Conservation (phyloP, 2,797 vertebrate genomes). For the Pseudocheirus occidentalis region DNA sequence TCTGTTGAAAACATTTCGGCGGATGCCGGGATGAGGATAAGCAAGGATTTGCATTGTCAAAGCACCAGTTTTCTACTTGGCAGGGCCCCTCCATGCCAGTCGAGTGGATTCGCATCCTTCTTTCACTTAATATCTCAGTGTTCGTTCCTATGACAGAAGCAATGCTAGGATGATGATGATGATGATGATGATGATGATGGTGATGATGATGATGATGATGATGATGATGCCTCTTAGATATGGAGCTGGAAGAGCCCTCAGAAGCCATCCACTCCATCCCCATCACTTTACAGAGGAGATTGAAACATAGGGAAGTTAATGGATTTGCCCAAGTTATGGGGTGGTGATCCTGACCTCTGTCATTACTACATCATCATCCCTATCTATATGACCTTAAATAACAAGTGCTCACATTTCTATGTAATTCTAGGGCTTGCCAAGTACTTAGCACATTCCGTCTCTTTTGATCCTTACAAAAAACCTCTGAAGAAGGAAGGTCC, state of each 20-base stretch:
- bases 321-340: not conserved
- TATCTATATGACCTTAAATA: not conserved
- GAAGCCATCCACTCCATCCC: not conserved
- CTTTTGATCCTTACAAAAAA: not conserved
- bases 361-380: not conserved
- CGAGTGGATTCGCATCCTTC: slow-evolving; percentile 41
- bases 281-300: not conserved
- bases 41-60: slow-evolving; percentile 71
- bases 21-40: slow-evolving; percentile 75
- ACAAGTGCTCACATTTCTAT: not conserved
- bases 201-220: no score
- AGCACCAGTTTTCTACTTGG: slow-evolving; percentile 61
- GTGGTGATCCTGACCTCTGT: not conserved
- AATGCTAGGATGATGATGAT: slow-evolving; percentile 30
- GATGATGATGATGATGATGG: not conserved
- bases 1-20: slow-evolving; percentile 80
- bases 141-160: slow-evolving; percentile 70
- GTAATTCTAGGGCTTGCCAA: not conserved
- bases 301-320: not conserved
- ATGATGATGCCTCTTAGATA: not conserved
- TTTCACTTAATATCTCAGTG: slow-evolving; percentile 67
- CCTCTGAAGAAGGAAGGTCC: not conserved
- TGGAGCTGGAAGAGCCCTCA: not conserved
- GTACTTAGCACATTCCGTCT: not conserved
- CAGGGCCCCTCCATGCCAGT: not conserved